phyloP scores from a whole-genome alignment of 2,113 vertebrate species.

The Silurus glanis region DNA sequence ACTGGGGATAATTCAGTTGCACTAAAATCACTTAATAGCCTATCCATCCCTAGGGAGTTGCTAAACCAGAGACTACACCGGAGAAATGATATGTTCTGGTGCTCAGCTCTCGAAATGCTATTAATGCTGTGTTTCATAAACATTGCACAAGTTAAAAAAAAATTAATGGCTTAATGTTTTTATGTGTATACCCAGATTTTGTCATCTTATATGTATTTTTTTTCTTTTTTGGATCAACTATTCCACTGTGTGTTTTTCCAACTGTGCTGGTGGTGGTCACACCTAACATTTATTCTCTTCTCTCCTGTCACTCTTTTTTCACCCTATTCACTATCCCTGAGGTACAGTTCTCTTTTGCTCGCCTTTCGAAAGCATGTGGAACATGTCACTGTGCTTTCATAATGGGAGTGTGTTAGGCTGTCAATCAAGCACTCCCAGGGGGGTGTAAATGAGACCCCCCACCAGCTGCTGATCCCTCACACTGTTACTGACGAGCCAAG shows the following conservation, averaged over 20 bases:
- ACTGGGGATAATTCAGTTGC: conserved; percentile 37
- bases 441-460: conserved; percentile 51
- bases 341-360: conserved; percentile 42
- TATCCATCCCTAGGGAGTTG: conserved; percentile 37
- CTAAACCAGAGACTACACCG: conserved; percentile 34
- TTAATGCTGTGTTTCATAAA: conserved; percentile 29
- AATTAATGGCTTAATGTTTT: conserved; percentile 16
- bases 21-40: conserved; percentile 37
- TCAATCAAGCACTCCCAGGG: conserved; percentile 50
- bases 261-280: background rate
- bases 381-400: conserved; percentile 55
- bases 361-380: conserved; percentile 49
- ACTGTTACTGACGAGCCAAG: conserved; percentile 35
- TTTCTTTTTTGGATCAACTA: background rate
- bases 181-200: background rate
- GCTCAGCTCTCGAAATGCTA: conserved; percentile 33
- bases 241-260: background rate
- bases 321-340: conserved; percentile 34
- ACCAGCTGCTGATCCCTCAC: conserved; percentile 46
- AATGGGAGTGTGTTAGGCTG: conserved; percentile 54
- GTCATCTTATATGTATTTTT: background rate
- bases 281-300: conserved; percentile 20
- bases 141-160: conserved; percentile 26
- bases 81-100: conserved; percentile 11
- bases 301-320: background rate